phyloP scores from a whole-genome alignment of 2,888 invertebrate species.

The Melieria picta region DNA sequence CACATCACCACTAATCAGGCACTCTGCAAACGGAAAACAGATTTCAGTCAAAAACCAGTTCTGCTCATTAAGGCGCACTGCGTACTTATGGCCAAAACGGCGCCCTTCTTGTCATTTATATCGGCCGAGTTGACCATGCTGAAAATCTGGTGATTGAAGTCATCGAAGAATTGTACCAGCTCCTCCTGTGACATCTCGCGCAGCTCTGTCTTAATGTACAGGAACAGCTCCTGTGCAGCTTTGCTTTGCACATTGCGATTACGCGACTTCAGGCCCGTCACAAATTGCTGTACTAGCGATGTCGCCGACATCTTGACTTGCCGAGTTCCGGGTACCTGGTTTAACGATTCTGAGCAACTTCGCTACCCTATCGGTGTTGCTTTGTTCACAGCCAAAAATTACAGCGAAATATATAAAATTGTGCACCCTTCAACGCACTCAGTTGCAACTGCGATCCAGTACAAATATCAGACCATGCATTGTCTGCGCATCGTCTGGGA shows the following conservation, averaged over 20 bases:
- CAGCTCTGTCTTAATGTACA: slow-evolving; percentile 90
- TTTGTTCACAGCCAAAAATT: too few relatives aligned
- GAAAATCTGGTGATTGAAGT: slow-evolving; percentile 94
- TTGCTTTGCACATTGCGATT: slow-evolving; percentile 86
- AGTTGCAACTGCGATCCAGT: too few relatives aligned
- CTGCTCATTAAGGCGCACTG: not conserved
- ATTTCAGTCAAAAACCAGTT: not conserved
- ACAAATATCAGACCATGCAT: too few relatives aligned
- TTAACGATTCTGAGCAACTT: not conserved
- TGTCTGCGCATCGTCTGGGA: slow-evolving; percentile 3
- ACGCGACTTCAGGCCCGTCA: slow-evolving; percentile 87
- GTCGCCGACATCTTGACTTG: slow-evolving; percentile 60
- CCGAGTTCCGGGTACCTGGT: not conserved
- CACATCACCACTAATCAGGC: slow-evolving; percentile 91
- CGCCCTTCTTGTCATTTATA: slow-evolving; percentile 94
- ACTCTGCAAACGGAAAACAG: slow-evolving; percentile 72
- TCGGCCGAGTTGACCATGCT: slow-evolving; percentile 96
- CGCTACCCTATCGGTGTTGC: too few relatives aligned
- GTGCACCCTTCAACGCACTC: too few relatives aligned
- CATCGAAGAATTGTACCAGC: slow-evolving; percentile 89
- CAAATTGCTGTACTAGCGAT: slow-evolving; percentile 80
- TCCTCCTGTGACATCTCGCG: slow-evolving; percentile 92
- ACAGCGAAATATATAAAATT: too few relatives aligned
- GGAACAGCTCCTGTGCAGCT: slow-evolving; percentile 88
- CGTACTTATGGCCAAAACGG: slow-evolving; percentile 89